These are phyloP conservation scores for Fulmarus glacialis DNA, from an alignment of 2,113 vertebrate genomes.

Conservation along the genomic window DNA sequence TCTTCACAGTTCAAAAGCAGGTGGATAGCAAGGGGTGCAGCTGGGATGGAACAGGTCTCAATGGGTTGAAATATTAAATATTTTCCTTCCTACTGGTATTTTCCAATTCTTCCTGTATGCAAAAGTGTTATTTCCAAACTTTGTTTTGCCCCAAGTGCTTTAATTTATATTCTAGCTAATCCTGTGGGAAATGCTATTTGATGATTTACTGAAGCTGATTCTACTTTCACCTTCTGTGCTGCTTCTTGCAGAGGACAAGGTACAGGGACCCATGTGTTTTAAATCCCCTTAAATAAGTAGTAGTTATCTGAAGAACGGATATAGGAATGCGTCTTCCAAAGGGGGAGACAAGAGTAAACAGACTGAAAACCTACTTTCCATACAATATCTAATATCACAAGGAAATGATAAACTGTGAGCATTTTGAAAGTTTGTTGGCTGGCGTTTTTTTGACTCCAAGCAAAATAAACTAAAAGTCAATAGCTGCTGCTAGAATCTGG, in stretches of 20 bases:
- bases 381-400: not conserved
- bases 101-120: not conserved
- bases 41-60: not conserved
- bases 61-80: not conserved
- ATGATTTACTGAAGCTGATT: not conserved
- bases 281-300: not conserved
- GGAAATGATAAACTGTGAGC: not conserved
- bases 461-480: not conserved
- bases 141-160: not conserved
- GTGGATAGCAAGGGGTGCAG: not conserved
- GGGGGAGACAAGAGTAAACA: not conserved
- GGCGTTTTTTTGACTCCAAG: not conserved
- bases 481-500: not conserved
- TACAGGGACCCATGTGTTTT: not conserved
- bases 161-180: not conserved
- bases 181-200: not conserved
- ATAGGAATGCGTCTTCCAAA: not conserved
- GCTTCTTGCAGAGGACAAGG: not conserved
- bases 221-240: not conserved
- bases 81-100: not conserved
- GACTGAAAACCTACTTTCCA: not conserved
- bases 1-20: not conserved
- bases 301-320: not conserved
- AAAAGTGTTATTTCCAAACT: not conserved
- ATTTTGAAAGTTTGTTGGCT: not conserved